Evolutionary conservation across 2,113 vertebrate genomes (phyloP), one percentile per base, ranked within the genome.

Genomic region (Ptilonorhynchus violaceus): DNA sequence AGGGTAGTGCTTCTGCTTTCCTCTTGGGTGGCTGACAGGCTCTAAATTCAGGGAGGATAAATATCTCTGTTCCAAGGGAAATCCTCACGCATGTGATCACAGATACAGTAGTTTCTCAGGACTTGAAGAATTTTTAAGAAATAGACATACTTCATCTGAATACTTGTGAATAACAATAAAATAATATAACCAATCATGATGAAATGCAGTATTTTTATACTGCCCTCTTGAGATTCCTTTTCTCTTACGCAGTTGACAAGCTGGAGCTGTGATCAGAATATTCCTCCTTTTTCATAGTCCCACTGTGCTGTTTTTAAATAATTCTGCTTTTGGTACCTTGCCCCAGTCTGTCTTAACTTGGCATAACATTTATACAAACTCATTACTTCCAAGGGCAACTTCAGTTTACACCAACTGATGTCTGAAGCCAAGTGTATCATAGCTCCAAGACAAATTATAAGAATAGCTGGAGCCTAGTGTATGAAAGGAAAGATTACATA

Each of bases 311-410:
- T 53, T 37, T 92, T 92, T 78, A 88, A 91, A 91, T 84, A 95
- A 88, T 81, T 84, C 88, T 81, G 30, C 12, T 75, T 88, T 93
- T 94, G 62, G 49, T 94, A 81, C 52, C 37, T 86, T 93, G 44
- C n/a, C 88, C 41, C 11, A 58, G 28, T 63, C 68, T 87, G 49
- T 66, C 80, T 78, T 78, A 86, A 84, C 56, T 84, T 85, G 79
- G n/a, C 68, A 41, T 44, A 84, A 39, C 35, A 8, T 83, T 95
- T 78, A 55, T 52, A 53, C 28, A 94, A 73, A 52, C n/a, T 62
- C 21, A 23, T 23, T 89, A 39, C 64, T 95, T 95, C 68, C 73
- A 78, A 89, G 79, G 91, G 25, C 2, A 2, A 35, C 44, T 86
- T 85, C 60, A 68, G 46, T 89, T 96, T 93, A 91, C 76, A 89